These are phyloP conservation scores for Oncorhynchus mykiss DNA, from an alignment of 2,113 vertebrate genomes.

Conservation along the genomic window DNA sequence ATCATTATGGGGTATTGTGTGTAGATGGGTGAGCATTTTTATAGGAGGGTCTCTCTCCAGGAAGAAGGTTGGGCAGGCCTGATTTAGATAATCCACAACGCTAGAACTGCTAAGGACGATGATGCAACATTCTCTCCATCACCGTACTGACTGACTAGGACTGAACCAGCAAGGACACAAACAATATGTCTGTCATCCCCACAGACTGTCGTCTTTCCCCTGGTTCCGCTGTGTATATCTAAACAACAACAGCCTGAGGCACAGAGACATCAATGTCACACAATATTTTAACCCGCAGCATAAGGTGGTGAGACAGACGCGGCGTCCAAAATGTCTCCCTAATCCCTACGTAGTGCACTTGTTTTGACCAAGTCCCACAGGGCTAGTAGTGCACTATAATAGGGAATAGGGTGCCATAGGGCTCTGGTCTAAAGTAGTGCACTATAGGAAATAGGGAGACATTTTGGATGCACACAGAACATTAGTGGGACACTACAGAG, in stretches of 20 bases:
- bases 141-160: constrained; percentile 28
- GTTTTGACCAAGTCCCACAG: too few relatives aligned
- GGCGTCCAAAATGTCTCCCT: too few relatives aligned
- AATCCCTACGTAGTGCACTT: too few relatives aligned
- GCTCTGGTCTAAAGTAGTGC: too few relatives aligned
- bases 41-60: too few relatives aligned
- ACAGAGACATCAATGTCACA: constrained; percentile 48
- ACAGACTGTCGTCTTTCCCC: constrained; percentile 23
- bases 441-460: too few relatives aligned
- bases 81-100: constrained; percentile 18
- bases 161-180: constrained; percentile 43
- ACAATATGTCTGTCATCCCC: constrained; percentile 44
- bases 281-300: constrained; percentile 31
- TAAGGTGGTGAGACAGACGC: constrained; percentile 11
- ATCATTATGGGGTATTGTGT: too few relatives aligned
- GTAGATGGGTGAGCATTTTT: too few relatives aligned
- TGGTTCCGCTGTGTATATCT: constrained; percentile 29
- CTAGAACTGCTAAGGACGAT: constrained; percentile 20
- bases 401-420: too few relatives aligned
- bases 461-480: background rate
- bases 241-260: constrained; percentile 44
- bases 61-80: too few relatives aligned
- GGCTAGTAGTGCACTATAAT: too few relatives aligned
- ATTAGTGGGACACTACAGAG: constrained; percentile 12
- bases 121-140: constrained; percentile 35